phyloP scores from a whole-genome alignment of 2,797 vertebrate species.

The Brotula barbata region DNA sequence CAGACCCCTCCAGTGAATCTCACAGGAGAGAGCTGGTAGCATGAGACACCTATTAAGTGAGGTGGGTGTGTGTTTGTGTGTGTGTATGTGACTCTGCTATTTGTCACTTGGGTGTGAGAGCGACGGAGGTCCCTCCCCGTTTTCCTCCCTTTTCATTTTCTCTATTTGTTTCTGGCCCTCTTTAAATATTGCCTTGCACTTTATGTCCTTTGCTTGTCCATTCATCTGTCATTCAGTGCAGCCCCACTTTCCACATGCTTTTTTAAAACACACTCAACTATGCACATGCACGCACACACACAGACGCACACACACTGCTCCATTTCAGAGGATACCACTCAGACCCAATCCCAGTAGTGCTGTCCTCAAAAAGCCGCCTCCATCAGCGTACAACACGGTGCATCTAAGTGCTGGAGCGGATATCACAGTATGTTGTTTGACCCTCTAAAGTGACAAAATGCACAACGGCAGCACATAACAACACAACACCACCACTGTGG shows the following conservation, averaged over 20 bases:
- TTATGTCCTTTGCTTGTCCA: conserved; percentile 29
- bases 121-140: neutral
- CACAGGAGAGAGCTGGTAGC: conserved; percentile 50
- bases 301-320: conserved; percentile 30
- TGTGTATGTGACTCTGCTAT: conserved; percentile 7
- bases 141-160: conserved; percentile 2
- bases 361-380: conserved; percentile 70
- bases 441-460: conserved; percentile 69
- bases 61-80: neutral
- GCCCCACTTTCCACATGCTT: conserved; percentile 35
- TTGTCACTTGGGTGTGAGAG: conserved; percentile 20
- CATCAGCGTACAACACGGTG: conserved; percentile 53
- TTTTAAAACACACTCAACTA: conserved; percentile 33
- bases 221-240: conserved; percentile 57
- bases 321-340: conserved; percentile 65
- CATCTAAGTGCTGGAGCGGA: conserved; percentile 58
- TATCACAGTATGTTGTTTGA: conserved; percentile 56
- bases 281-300: conserved; percentile 4
- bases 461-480: conserved; percentile 46
- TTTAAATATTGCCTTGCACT: conserved; percentile 44
- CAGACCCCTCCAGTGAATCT: conserved; percentile 66
- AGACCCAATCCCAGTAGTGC: conserved; percentile 61
- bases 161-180: conserved; percentile 12
- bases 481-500: conserved; percentile 54
- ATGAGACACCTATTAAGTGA: conserved; percentile 15